Conservation (phyloP, 2,797 vertebrate genomes). For the Neomorphus geoffroyi region DNA sequence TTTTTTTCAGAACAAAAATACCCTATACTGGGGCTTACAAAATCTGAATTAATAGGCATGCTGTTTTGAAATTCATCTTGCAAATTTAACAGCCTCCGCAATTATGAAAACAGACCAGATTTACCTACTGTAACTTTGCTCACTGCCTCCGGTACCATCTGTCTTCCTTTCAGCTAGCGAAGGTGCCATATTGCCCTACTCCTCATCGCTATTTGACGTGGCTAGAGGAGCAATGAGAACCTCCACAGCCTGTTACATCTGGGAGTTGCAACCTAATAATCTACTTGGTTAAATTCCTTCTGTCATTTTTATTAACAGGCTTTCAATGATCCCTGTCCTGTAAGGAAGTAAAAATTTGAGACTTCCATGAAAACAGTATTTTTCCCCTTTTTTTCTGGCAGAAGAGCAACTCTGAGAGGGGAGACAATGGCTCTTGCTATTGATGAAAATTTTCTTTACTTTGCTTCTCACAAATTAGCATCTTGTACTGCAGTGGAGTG, state of each 20-base stretch:
- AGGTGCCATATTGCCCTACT: neutral
- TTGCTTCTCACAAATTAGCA: neutral
- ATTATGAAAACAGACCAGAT: neutral
- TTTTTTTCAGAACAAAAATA: neutral
- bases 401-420: neutral
- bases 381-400: too few relatives aligned
- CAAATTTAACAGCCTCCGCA: neutral
- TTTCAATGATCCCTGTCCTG: neutral
- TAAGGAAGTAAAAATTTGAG: neutral
- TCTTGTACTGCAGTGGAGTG: neutral
- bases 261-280: neutral
- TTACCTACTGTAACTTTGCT: neutral
- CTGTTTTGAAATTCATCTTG: neutral
- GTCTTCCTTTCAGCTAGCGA: neutral
- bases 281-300: neutral
- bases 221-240: neutral
- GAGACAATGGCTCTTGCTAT: neutral
- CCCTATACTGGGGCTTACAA: neutral
- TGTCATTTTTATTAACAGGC: neutral
- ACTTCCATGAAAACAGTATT: neutral
- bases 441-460: neutral
- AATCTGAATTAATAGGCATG: neutral
- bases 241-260: fast-evolving
- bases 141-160: neutral
- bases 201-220: fast-evolving